Conservation (phyloP, 2,888 invertebrate genomes). For the Bugula neritina region DNA sequence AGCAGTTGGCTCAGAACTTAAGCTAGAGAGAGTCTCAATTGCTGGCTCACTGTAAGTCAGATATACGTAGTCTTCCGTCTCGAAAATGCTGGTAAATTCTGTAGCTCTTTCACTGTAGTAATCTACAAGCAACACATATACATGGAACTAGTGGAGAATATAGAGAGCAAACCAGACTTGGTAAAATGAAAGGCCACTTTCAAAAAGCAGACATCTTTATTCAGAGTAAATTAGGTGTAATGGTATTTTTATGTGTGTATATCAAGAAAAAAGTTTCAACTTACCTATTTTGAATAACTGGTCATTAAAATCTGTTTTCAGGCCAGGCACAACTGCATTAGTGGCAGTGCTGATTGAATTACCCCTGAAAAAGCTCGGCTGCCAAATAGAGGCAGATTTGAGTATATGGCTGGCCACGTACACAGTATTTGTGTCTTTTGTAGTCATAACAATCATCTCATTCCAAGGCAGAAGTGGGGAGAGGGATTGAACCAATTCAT, state of each 20-base stretch:
- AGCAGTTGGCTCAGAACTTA: constrained; percentile 57
- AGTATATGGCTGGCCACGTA: neutral
- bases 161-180: no score
- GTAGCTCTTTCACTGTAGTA: neutral
- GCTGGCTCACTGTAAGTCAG: constrained; percentile 12
- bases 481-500: neutral
- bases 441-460: neutral
- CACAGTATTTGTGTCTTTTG: neutral
- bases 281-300: neutral
- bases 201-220: no score
- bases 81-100: neutral
- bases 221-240: no score
- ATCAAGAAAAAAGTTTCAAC: no score
- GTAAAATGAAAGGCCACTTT: no score
- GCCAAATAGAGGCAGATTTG: constrained; percentile 2
- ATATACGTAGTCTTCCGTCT: constrained; percentile 18
- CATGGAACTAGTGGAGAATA: no score
- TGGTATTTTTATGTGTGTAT: no score
- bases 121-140: neutral
- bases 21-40: neutral
- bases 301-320: neutral
- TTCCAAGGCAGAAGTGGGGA: neutral
- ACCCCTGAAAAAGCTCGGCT: neutral
- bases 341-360: neutral
- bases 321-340: neutral